Percentiles rank a stretch among this genome's conserved stretches.
Conservation (phyloP, 2,888 invertebrate genomes). For the Drosophila mimetica region DNA sequence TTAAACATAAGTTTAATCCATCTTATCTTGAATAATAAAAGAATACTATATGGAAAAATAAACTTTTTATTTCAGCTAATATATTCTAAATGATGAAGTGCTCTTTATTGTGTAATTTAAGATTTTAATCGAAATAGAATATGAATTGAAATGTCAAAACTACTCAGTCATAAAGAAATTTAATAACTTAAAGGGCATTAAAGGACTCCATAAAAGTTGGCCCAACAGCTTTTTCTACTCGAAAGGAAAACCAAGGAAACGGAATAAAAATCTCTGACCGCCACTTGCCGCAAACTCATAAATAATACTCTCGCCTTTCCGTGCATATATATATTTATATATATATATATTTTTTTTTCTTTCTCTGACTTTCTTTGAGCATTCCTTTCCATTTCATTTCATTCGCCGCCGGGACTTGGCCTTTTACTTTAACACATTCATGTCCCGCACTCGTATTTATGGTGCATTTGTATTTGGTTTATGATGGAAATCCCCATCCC, state of each 20-base stretch:
- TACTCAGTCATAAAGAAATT: background rate
- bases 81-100: background rate
- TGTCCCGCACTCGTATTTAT: constrained; percentile 52
- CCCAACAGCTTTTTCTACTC: background rate
- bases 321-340: constrained; percentile 5
- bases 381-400: constrained; percentile 55
- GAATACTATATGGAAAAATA: too few relatives aligned
- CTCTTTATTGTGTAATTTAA: background rate
- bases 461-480: constrained; percentile 60
- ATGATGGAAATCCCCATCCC: constrained; percentile 69
- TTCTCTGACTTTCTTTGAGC: constrained; percentile 24
- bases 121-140: background rate
- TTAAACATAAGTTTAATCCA: too few relatives aligned
- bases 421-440: constrained; percentile 52
- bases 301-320: constrained; percentile 61
- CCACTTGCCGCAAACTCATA: constrained; percentile 56
- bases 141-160: background rate
- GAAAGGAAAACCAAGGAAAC: constrained; percentile 1
- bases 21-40: too few relatives aligned
- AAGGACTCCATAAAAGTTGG: constrained; percentile 2
- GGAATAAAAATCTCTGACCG: constrained; percentile 16
- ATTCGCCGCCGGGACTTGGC: constrained; percentile 41
- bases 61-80: too few relatives aligned
- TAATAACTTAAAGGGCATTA: constrained; percentile 12
- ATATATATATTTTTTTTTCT: constrained; percentile 22